Conservation (phyloP, 2,888 invertebrate species). For the Myathropa florea region DNA sequence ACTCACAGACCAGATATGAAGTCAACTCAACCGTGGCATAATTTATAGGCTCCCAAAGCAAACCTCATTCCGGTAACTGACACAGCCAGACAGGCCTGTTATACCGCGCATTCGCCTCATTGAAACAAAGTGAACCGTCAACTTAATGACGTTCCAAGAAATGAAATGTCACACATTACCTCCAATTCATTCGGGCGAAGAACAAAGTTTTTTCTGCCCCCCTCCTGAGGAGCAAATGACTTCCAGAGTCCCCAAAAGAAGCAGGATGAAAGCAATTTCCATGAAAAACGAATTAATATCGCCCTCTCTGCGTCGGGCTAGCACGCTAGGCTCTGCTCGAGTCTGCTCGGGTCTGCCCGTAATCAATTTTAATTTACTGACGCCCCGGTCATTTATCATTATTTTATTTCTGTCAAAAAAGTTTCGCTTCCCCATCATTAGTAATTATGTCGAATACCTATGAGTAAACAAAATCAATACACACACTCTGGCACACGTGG, state of each 20-base stretch:
- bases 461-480: slow-evolving; percentile 63
- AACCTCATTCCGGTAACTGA: not conserved
- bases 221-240: not conserved
- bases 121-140: slow-evolving; percentile 29
- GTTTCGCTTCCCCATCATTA: slow-evolving; percentile 67
- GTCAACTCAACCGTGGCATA: not conserved
- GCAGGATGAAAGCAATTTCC: slow-evolving; percentile 18
- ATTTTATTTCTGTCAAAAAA: slow-evolving; percentile 70
- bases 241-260: not conserved
- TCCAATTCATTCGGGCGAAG: slow-evolving; percentile 5
- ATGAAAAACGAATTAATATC: slow-evolving; percentile 7
- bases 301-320: not conserved
- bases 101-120: not conserved
- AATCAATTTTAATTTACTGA: slow-evolving; percentile 69
- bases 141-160: not conserved
- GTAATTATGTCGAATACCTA: slow-evolving; percentile 69
- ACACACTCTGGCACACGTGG: slow-evolving; percentile 18
- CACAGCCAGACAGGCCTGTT: not conserved
- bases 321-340: not conserved
- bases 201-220: not conserved
- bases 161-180: slow-evolving; percentile 43
- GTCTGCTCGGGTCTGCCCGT: slow-evolving; percentile 10
- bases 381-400: slow-evolving; percentile 61
- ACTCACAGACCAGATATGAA: not conserved
- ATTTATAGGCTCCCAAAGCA: not conserved